A percentile compares a stretch with the other conserved stretches of the same genome.
phyloP scores from a whole-genome alignment of 2,113 vertebrate genomes.

The Onychorhynchus coronatus region DNA sequence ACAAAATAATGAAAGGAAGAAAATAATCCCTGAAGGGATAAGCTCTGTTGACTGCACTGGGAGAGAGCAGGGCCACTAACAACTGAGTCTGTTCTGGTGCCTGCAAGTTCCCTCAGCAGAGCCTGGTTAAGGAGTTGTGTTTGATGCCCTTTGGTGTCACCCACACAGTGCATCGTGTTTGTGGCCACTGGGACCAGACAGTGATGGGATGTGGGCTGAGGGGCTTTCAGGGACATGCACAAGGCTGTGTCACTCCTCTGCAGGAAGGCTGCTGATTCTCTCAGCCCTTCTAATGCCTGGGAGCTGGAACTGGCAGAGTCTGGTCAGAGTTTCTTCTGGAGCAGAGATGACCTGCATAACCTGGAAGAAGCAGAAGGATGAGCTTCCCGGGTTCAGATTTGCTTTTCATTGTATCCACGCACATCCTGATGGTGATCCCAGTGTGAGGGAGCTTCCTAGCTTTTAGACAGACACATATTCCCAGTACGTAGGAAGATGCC shows the following conservation, averaged over 20 bases:
- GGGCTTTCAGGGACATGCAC: neutral
- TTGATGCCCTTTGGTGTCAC: neutral
- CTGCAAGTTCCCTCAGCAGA: neutral
- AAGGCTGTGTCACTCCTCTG: neutral
- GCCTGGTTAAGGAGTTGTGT: neutral
- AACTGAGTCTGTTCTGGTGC: neutral
- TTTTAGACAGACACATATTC: neutral
- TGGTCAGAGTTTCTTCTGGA: neutral
- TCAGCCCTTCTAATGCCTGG: neutral
- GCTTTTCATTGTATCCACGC: neutral
- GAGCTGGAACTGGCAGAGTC: neutral
- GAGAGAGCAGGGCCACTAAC: neutral
- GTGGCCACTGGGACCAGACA: neutral
- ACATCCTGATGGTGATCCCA: neutral
- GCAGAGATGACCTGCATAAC: neutral
- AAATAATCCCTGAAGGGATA: neutral
- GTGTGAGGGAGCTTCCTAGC: neutral
- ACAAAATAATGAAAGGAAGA: constrained; percentile 13
- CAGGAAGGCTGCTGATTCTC: neutral
- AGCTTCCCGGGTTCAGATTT: neutral
- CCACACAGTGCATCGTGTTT: accelerated
- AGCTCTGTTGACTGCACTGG: neutral
- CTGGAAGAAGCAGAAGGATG: neutral
- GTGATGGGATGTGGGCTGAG: accelerated
- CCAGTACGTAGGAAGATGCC: neutral